Percentiles rank a stretch among this genome's conserved stretches.
Evolutionary conservation across 2,113 vertebrate genomes (phyloP).

Genomic region (Periophthalmodon schlosseri): DNA sequence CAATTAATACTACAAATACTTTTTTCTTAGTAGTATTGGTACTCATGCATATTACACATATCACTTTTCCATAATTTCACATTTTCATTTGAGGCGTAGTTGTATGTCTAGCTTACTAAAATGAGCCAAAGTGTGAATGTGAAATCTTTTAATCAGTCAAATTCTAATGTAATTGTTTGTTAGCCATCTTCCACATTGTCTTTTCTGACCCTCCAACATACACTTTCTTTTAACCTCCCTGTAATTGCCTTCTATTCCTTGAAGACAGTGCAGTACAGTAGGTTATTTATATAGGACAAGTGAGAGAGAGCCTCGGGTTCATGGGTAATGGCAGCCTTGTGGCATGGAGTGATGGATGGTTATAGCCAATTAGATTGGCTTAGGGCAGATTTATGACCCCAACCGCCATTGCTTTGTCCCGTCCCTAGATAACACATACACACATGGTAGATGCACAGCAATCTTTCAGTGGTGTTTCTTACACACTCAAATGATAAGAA

Average conservation of each 20-base stretch:
- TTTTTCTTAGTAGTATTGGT: too few relatives aligned
- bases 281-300: slow-evolving; percentile 48
- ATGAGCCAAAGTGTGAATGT: too few relatives aligned
- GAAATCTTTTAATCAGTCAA: not conserved
- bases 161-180: not conserved
- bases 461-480: not conserved
- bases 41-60: too few relatives aligned
- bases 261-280: slow-evolving; percentile 13
- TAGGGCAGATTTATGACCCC: slow-evolving; percentile 57
- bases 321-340: slow-evolving; percentile 52
- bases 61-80: too few relatives aligned
- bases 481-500: not conserved
- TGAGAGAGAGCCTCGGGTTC: slow-evolving; percentile 51
- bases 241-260: slow-evolving; percentile 12
- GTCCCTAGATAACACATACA: not conserved
- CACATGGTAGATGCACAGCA: slow-evolving; percentile 9
- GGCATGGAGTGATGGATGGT: slow-evolving; percentile 59
- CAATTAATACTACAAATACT: not conserved
- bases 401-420: slow-evolving; percentile 31
- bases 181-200: not conserved
- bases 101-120: too few relatives aligned
- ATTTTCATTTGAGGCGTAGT: too few relatives aligned
- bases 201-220: slow-evolving; percentile 23
- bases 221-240: slow-evolving; percentile 36
- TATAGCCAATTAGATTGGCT: slow-evolving; percentile 61